Evolutionary conservation across 2,797 vertebrate species (phyloP).

Genomic region (Clamator glandarius): DNA sequence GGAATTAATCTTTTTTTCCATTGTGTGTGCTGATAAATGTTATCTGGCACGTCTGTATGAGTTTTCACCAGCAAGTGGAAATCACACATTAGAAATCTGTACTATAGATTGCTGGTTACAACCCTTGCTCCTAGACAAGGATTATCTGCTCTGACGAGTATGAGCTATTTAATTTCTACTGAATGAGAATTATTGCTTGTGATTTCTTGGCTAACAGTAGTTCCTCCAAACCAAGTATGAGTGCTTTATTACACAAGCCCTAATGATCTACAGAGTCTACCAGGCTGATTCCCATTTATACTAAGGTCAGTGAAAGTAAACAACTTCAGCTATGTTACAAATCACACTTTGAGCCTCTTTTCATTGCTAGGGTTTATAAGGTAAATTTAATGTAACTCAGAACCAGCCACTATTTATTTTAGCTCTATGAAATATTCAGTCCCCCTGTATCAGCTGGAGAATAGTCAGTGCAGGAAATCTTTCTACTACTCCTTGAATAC

Average conservation of each 20-base stretch:
- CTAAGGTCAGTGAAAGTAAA: neutral
- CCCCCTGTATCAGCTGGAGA: neutral
- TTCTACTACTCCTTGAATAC: too few relatives aligned
- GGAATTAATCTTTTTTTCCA: constrained; percentile 1
- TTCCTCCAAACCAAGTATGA: neutral
- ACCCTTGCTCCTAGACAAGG: neutral
- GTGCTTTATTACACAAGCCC: neutral
- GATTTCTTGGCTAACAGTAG: neutral
- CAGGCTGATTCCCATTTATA: neutral
- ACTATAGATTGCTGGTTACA: neutral
- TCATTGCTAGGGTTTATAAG: neutral
- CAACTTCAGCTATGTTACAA: neutral
- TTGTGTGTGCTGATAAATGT: constrained; percentile 19
- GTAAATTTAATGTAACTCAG: neutral
- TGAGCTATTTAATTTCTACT: constrained; percentile 24
- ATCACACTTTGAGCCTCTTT: neutral
- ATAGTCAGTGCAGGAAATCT: neutral
- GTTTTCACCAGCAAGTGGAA: constrained; percentile 29
- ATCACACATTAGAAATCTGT: neutral
- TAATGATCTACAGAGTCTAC: neutral
- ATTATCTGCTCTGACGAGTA: constrained; percentile 37
- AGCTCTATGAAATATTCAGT: neutral
- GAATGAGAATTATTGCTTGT: neutral
- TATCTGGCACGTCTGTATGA: neutral
- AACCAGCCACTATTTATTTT: neutral